A percentile compares a stretch with the other conserved stretches of the same genome.
Conservation (phyloP, 2,888 invertebrate species). For the Stenodema calcarata region DNA sequence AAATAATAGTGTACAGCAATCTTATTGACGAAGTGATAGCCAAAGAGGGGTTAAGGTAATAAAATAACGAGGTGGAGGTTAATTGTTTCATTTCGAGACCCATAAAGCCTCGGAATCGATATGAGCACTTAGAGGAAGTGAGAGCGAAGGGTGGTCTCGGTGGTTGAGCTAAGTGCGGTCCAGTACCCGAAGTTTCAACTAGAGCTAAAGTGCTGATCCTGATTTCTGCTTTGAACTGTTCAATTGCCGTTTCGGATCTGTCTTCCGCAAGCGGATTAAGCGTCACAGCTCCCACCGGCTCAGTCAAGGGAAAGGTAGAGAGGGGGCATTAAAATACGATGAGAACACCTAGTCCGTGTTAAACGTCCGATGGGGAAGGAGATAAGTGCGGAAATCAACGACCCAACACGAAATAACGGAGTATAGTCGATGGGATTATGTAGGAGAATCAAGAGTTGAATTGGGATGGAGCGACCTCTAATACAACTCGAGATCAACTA, state of each 20-base stretch:
- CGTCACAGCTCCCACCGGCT: slow-evolving; percentile 5
- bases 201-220: slow-evolving; percentile 48
- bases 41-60: neutral
- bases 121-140: slow-evolving; percentile 30
- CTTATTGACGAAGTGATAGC: neutral
- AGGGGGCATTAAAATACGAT: neutral
- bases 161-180: slow-evolving; percentile 49
- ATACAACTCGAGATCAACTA: no score
- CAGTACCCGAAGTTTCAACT: slow-evolving; percentile 48
- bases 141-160: slow-evolving; percentile 16
- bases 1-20: no score
- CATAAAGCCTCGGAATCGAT: slow-evolving; percentile 23
- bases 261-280: slow-evolving; percentile 47
- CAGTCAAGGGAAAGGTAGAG: neutral
- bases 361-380: neutral
- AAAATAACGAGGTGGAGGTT: neutral
- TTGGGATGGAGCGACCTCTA: neutral
- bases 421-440: neutral
- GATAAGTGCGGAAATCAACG: neutral
- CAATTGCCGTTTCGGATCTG: slow-evolving; percentile 45
- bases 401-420: neutral
- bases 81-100: slow-evolving; percentile 29
- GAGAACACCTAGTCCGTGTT: neutral
- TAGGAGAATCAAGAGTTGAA: neutral
- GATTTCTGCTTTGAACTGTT: slow-evolving; percentile 49